phyloP scores from a whole-genome alignment of 2,113 vertebrate genomes.

The Paralichthys olivaceus region DNA sequence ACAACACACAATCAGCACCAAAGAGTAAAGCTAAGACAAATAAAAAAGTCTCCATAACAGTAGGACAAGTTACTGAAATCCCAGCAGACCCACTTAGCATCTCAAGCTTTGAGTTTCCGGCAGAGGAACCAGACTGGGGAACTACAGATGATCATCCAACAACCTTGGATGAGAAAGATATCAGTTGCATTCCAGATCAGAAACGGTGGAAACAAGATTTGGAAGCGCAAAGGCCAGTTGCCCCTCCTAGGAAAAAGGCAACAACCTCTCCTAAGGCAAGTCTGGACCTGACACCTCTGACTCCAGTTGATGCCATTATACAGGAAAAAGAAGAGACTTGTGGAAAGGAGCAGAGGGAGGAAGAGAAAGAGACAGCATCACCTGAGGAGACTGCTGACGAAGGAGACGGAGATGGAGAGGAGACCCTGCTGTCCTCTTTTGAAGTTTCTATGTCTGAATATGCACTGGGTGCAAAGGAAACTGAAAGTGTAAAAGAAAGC shows the following conservation, averaged over 20 bases:
- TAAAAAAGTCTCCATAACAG: constrained; percentile 36
- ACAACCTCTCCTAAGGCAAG: constrained; percentile 54
- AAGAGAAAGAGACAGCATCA: constrained; percentile 70
- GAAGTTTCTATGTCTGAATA: not conserved
- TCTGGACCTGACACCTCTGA: constrained; percentile 76
- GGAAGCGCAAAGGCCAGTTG: constrained; percentile 36
- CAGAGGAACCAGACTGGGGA: constrained; percentile 60
- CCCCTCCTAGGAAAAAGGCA: constrained; percentile 61
- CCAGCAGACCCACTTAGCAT: constrained; percentile 30
- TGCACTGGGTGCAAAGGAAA: not conserved
- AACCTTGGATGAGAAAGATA: not conserved
- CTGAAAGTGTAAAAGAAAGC: constrained; percentile 7
- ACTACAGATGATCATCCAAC: constrained; percentile 23
- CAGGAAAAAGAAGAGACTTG: constrained; percentile 50
- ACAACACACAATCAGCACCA: constrained; percentile 7
- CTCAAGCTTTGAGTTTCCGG: constrained; percentile 50
- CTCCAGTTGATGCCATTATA: constrained; percentile 37
- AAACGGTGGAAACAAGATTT: constrained; percentile 26
- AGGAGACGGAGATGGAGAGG: constrained; percentile 55
- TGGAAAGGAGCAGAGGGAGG: constrained; percentile 63
- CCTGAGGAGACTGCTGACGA: constrained; percentile 64
- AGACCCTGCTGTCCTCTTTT: not conserved
- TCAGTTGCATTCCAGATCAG: not conserved
- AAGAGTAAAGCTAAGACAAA: constrained; percentile 43
- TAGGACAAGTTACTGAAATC: constrained; percentile 25